Base-by-base conservation (phyloP, 2,888 invertebrate genomes). In the Antitype chi region DNA sequence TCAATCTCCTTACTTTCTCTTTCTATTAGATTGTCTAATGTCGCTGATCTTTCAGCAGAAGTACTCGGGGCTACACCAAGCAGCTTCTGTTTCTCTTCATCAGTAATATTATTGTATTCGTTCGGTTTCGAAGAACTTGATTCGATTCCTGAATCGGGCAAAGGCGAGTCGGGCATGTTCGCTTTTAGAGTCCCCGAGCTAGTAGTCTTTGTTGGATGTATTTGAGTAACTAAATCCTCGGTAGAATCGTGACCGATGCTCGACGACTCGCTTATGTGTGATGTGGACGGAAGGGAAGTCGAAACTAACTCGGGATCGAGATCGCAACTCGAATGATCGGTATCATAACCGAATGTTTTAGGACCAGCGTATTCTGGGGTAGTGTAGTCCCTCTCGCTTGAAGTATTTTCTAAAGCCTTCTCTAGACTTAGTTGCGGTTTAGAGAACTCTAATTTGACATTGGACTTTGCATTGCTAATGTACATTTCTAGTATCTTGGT, bases 41-140 rank as follows among this genome's bases (percentile, higher is more conserved):
- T 89, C n/a, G 92, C 86, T 13, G 89, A 84, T 52, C 90, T 91
- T 71, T 93, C 94, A 25, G 88, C 86, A 3, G 91, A 88, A n/a
- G 91, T 87, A 70, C 86, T 89, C 0, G 94, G 87, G 23, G 90
- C 84, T 1, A 90, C 93, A 55, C 92, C 90, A 11, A 95, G 90
- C n/a, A 97, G 80, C 79, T 98, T 97, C 89, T 98, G 98, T 91
- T 99, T 99, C 91, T 99, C 99, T 93, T 99, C 99, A 91, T 99
- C 99, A 0, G 99, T 99, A 32, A 99, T 98, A 94, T 99, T 99
- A 71, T 97, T 96, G 77, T 97, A 94, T 89, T 97, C 97, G 0
- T 95, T 88, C 11, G 93, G 92, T 90, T 96, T 96, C 0, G 96
- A 94, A 2, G 95, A 93, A 82, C 90, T 92, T 0, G 95, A 95